Evolutionary conservation across 2,797 vertebrate genomes (phyloP).

Genomic region (Lepus townsendii): DNA sequence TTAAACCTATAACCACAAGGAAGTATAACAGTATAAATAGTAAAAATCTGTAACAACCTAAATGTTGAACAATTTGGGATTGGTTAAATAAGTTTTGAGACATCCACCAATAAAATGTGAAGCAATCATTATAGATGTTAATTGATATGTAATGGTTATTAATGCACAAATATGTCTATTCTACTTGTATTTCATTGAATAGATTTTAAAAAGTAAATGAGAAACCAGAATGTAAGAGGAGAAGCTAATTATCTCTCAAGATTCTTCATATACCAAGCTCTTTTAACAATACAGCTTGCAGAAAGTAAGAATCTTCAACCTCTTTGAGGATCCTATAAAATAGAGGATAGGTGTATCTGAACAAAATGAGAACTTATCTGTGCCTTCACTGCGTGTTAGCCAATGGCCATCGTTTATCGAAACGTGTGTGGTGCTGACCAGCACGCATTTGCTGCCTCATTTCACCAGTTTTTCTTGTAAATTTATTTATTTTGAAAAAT

Average conservation of each 20-base stretch:
- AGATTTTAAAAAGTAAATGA: neutral
- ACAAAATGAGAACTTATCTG: neutral
- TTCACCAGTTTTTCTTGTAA: neutral
- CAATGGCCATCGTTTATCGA: neutral
- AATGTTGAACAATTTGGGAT: neutral
- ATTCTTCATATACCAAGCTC: neutral
- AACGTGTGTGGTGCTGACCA: neutral
- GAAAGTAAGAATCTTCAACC: neutral
- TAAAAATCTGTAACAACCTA: constrained; percentile 7
- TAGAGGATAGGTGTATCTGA: neutral
- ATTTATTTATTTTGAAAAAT: too few species aligned
- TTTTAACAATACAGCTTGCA: neutral
- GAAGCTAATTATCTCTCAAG: neutral
- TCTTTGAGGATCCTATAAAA: neutral
- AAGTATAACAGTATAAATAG: neutral
- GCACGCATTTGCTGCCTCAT: neutral
- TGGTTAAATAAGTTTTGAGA: constrained; percentile 24
- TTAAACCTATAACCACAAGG: neutral
- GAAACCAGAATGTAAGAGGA: neutral
- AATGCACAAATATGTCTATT: neutral
- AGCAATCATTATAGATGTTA: neutral
- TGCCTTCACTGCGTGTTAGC: neutral
- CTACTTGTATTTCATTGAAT: neutral
- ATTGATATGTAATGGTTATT: neutral
- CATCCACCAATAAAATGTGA: neutral